Evolutionary conservation across 2,888 invertebrate genomes (phyloP).

Genomic region (Catocala sponsa): DNA sequence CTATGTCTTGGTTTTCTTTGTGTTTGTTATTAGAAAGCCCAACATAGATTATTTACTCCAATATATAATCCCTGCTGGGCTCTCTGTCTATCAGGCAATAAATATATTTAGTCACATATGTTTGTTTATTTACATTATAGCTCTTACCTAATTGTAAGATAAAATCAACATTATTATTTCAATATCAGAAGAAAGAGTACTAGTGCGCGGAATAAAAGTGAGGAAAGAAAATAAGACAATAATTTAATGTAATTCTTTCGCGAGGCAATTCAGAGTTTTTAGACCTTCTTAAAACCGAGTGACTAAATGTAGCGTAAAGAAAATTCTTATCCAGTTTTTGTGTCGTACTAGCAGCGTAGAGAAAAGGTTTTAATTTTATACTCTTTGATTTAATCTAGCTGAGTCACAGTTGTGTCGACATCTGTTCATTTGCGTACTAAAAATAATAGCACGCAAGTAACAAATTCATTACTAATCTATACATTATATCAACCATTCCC

Average conservation of each 20-base stretch:
- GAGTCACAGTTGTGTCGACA: slow-evolving; percentile 20
- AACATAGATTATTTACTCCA: too few species aligned
- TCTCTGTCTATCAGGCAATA: too few species aligned
- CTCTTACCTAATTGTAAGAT: too few species aligned
- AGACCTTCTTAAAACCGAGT: slow-evolving; percentile 13
- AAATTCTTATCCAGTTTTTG: slow-evolving; percentile 11
- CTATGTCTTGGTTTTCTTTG: too few species aligned
- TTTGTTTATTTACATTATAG: too few species aligned
- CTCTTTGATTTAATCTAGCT: slow-evolving; percentile 18
- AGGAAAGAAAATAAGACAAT: slow-evolving; percentile 7
- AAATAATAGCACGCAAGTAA: slow-evolving; percentile 30
- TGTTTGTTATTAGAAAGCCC: too few species aligned
- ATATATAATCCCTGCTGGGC: too few species aligned
- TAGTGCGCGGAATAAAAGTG: not conserved
- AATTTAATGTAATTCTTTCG: slow-evolving; percentile 13
- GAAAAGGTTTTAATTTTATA: slow-evolving; percentile 12
- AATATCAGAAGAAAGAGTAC: not conserved
- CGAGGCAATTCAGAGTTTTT: slow-evolving; percentile 3
- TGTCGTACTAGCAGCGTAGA: not conserved
- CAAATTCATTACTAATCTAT: slow-evolving; percentile 40
- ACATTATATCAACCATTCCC: slow-evolving; percentile 23
- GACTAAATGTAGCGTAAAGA: slow-evolving; percentile 17
- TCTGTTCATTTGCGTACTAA: slow-evolving; percentile 26
- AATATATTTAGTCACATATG: too few species aligned
- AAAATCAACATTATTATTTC: not conserved